Conservation (phyloP, 30 jellyfish, hydroid and myxozoan species). For the Cassiopea andromeda region DNA sequence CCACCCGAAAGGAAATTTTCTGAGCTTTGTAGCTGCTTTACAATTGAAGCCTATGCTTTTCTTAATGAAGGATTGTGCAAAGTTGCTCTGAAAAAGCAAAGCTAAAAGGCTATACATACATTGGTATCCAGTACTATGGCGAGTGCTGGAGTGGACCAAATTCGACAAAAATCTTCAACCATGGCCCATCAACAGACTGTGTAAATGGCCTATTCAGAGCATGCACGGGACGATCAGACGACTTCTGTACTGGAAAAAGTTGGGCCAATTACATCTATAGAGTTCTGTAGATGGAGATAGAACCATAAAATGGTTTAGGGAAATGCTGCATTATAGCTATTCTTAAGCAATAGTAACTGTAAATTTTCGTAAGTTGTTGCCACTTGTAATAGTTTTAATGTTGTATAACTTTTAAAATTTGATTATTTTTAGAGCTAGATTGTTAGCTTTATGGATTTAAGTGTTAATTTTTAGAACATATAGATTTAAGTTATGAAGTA, state of each 20-base stretch:
- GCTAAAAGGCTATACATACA: conserved; percentile 22
- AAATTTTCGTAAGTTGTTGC: too few species aligned
- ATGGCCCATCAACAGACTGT: conserved; percentile 36
- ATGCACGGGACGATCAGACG: conserved; percentile 13
- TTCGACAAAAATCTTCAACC: background rate
- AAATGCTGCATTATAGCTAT: background rate
- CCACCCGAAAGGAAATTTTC: too few species aligned
- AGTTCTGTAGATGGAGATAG: conserved; percentile 19
- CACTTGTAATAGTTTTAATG: too few species aligned
- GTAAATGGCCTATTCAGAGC: conserved; percentile 30
- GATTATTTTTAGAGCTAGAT: too few species aligned
- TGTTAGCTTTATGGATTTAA: too few species aligned
- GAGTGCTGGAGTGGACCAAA: conserved; percentile 90
- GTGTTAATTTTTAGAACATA: too few species aligned
- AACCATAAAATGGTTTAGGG: background rate
- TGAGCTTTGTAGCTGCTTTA: background rate
- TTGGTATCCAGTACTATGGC: conserved; percentile 80
- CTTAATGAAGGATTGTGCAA: conserved; percentile 6
- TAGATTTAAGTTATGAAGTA: too few species aligned
- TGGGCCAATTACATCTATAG: conserved; percentile 26
- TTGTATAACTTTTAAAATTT: too few species aligned
- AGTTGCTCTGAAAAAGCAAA: conserved; percentile 58
- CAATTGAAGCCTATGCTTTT: background rate
- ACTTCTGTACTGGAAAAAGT: conserved; percentile 52
- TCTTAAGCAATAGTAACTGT: background rate